Percentiles rank a stretch among this genome's conserved stretches.
phyloP scores from a whole-genome alignment of 2,888 invertebrate species.

The Drosophila yooni region DNA sequence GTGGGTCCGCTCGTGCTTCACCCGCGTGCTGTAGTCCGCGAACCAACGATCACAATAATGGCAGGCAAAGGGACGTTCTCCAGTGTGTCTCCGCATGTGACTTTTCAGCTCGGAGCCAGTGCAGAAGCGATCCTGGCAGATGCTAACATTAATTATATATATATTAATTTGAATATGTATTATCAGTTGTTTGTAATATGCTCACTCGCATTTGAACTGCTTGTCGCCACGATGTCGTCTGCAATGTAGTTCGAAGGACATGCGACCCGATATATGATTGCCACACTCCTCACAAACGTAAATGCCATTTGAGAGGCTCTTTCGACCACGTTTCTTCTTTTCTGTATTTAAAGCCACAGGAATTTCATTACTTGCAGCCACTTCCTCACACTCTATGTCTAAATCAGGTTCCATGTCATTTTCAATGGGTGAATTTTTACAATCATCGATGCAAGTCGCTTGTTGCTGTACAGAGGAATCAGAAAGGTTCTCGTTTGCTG shows the following conservation, averaged over 20 bases:
- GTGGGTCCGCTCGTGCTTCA: constrained; percentile 74
- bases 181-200: constrained; percentile 1
- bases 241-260: constrained; percentile 70
- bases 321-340: constrained; percentile 39
- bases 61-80: constrained; percentile 72
- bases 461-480: constrained; percentile 3
- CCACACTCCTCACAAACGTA: constrained; percentile 68
- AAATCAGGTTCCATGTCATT: constrained; percentile 18
- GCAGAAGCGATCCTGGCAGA: constrained; percentile 62
- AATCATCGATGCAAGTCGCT: constrained; percentile 6
- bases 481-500: background rate
- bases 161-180: background rate
- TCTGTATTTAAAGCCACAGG: constrained; percentile 2
- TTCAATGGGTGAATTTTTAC: background rate
- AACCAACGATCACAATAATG: constrained; percentile 65
- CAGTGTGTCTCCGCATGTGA: constrained; percentile 70
- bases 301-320: constrained; percentile 32
- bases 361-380: constrained; percentile 21
- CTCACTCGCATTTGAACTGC: constrained; percentile 67
- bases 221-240: constrained; percentile 72
- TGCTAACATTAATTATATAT: constrained; percentile 18
- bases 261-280: constrained; percentile 64
- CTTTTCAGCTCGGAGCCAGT: constrained; percentile 70
- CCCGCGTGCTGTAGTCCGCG: constrained; percentile 70
- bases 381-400: constrained; percentile 24